phyloP scores from a whole-genome alignment of 2,797 vertebrate species.

The Lagorchestes hirsutus region DNA sequence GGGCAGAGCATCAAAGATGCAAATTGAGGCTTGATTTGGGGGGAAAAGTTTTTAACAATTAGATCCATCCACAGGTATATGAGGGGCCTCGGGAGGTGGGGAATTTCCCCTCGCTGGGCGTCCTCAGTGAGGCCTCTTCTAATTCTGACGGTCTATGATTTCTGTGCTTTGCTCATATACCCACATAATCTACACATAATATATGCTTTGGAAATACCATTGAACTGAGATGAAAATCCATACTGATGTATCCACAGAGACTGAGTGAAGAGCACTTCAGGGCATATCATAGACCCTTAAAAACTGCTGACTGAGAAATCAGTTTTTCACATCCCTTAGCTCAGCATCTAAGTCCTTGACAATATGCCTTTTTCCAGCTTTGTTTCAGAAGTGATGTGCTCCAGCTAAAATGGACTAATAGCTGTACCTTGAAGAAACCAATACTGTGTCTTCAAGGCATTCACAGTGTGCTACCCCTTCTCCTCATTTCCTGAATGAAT shows the following conservation, averaged over 20 bases:
- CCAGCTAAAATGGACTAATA: background rate
- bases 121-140: background rate
- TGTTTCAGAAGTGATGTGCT: background rate
- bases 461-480: background rate
- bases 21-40: background rate
- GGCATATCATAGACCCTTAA: background rate
- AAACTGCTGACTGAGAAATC: background rate
- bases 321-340: background rate
- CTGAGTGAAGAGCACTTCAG: background rate
- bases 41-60: background rate
- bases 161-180: background rate
- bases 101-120: background rate
- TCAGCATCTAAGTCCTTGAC: background rate
- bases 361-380: background rate
- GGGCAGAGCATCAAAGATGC: background rate
- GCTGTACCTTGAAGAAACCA: background rate
- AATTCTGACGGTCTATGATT: background rate
- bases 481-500: background rate
- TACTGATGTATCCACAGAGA: background rate
- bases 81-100: background rate
- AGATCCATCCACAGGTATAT: background rate
- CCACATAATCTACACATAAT: too few relatives aligned
- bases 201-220: background rate
- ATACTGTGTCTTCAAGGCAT: background rate
- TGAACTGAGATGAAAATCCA: background rate